These are phyloP conservation scores for Macropus fuliginosus DNA, from an alignment of 2,797 vertebrate species.

Conservation along the genomic window DNA sequence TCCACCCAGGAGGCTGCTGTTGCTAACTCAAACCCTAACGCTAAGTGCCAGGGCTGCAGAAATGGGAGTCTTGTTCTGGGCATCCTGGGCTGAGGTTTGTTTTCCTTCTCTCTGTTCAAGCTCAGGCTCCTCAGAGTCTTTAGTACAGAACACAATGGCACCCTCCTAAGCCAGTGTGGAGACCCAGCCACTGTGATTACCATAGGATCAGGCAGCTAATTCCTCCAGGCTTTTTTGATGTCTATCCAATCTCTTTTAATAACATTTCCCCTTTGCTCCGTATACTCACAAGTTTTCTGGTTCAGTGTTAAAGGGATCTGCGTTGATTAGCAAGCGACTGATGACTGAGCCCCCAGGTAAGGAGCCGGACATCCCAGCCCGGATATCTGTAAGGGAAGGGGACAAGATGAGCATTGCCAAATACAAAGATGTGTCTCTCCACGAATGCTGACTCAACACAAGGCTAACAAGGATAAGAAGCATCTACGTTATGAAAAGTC, in stretches of 20 bases:
- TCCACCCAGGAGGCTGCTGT: too few relatives aligned
- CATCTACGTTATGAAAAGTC: background rate
- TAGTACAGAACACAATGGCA: background rate
- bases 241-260: background rate
- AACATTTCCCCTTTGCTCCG: background rate
- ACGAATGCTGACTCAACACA: too few relatives aligned
- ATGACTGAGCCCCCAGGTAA: slow-evolving; percentile 93
- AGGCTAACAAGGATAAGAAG: too few relatives aligned
- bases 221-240: background rate
- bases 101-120: background rate
- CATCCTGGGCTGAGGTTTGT: background rate
- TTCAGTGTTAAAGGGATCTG: slow-evolving; percentile 94
- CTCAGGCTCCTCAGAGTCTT: background rate
- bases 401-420: background rate
- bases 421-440: background rate
- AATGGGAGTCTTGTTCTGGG: background rate
- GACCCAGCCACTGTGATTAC: background rate
- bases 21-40: too few relatives aligned
- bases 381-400: slow-evolving; percentile 84
- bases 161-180: background rate
- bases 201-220: background rate
- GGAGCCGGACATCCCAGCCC: slow-evolving; percentile 91
- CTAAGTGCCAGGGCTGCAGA: background rate
- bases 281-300: slow-evolving; percentile 94
- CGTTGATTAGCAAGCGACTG: slow-evolving; percentile 93